Evolutionary conservation across 2,113 vertebrate genomes (phyloP).

Genomic region (Leiothrix lutea): DNA sequence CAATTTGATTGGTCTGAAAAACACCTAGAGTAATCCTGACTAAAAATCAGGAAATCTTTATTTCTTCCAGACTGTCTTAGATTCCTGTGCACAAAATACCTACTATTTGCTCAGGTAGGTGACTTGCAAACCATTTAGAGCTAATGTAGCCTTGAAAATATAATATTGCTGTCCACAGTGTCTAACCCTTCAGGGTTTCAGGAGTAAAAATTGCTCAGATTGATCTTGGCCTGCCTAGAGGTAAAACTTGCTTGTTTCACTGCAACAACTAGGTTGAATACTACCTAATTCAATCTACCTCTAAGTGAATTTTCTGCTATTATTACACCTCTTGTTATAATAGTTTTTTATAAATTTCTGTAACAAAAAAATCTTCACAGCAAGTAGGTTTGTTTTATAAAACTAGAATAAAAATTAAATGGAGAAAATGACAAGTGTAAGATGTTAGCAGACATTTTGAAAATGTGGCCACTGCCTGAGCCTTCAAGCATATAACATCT

Average conservation of each 20-base stretch:
- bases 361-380: neutral
- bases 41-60: neutral
- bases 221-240: neutral
- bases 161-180: neutral
- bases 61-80: neutral
- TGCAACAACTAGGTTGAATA: neutral
- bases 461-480: neutral
- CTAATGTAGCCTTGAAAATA: neutral
- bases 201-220: neutral
- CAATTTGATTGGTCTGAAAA: neutral
- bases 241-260: neutral
- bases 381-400: neutral
- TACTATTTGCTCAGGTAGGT: neutral
- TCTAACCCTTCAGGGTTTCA: neutral
- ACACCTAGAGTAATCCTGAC: neutral
- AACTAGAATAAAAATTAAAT: neutral
- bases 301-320: neutral
- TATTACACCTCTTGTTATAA: neutral
- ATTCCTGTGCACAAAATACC: neutral
- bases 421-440: neutral
- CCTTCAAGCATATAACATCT: neutral
- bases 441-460: neutral
- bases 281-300: neutral
- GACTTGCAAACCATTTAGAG: neutral
- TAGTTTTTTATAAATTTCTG: neutral